These are phyloP conservation scores for Stramonita haemastoma DNA, from an alignment of 2,888 invertebrate species.

Conservation along the genomic window DNA sequence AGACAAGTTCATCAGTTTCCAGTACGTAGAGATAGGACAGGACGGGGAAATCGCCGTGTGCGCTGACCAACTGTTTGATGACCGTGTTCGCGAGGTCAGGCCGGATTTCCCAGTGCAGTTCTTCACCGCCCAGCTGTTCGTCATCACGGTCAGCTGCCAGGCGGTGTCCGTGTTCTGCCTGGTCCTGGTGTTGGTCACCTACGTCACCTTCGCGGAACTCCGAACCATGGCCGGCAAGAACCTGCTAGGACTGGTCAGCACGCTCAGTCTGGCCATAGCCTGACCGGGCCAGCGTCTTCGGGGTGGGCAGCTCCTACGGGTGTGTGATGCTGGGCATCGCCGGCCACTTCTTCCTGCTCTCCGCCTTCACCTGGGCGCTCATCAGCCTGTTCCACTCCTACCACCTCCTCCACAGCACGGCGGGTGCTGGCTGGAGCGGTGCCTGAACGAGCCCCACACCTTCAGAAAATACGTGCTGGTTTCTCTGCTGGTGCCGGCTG, in stretches of 20 bases:
- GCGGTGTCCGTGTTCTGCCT: constrained; percentile 53
- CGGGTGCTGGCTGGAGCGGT: neutral
- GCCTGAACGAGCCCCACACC: neutral
- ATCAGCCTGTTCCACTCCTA: constrained; percentile 57
- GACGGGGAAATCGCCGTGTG: neutral
- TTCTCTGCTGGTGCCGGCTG: constrained; percentile 6
- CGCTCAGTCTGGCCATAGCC: constrained; percentile 53
- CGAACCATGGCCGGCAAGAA: constrained; percentile 54
- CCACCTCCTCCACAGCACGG: constrained; percentile 44
- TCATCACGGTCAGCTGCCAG: constrained; percentile 1
- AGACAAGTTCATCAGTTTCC: neutral
- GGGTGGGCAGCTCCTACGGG: neutral
- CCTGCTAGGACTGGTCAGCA: constrained; percentile 54
- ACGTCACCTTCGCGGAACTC: constrained; percentile 50
- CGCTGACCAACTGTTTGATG: constrained; percentile 30
- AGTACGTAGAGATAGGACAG: neutral
- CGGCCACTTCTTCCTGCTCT: constrained; percentile 57
- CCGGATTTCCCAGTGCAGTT: neutral
- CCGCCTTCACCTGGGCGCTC: constrained; percentile 55
- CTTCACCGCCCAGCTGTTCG: neutral
- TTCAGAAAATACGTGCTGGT: neutral
- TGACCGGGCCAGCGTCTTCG: constrained; percentile 49
- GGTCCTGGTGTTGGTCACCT: constrained; percentile 53
- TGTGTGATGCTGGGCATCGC: constrained; percentile 50
- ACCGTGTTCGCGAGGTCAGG: neutral